Percentiles rank a stretch among this genome's conserved stretches.
Evolutionary conservation across 2,113 vertebrate species (phyloP).

Genomic region (Catagonus wagneri): DNA sequence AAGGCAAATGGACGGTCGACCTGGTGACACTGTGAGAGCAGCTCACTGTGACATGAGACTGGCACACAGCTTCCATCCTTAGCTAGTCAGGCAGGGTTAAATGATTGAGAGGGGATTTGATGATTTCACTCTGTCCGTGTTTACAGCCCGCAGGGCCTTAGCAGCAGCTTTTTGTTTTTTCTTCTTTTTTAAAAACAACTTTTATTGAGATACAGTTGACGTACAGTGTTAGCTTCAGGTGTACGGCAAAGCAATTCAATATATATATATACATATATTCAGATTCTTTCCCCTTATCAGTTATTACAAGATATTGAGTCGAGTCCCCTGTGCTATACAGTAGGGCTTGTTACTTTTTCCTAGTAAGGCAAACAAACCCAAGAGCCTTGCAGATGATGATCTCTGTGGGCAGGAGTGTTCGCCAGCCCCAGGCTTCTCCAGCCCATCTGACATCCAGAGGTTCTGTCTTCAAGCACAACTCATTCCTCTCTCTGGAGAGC

Average conservation of each 20-base stretch:
- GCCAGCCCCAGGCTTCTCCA: not conserved
- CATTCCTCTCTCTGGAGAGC: not conserved
- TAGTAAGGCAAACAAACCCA: not conserved
- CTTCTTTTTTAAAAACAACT: no score
- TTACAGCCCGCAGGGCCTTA: accelerated
- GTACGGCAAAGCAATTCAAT: no score
- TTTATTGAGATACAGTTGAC: no score
- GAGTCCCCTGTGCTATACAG: no score
- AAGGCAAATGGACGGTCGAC: not conserved
- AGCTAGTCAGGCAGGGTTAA: not conserved
- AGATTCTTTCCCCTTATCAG: no score
- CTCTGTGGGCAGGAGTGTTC: not conserved
- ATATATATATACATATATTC: no score
- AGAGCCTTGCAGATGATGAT: not conserved
- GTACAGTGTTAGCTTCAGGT: no score
- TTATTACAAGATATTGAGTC: no score
- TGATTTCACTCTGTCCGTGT: not conserved
- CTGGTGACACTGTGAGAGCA: not conserved
- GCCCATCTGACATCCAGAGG: not conserved
- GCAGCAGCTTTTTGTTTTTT: not conserved
- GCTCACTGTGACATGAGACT: not conserved
- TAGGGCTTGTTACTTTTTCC: not conserved
- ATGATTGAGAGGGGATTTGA: not conserved
- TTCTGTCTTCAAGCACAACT: not conserved
- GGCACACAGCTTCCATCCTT: not conserved